phyloP scores from a whole-genome alignment of 2,888 invertebrate species.

The Eupithecia subumbrata region DNA sequence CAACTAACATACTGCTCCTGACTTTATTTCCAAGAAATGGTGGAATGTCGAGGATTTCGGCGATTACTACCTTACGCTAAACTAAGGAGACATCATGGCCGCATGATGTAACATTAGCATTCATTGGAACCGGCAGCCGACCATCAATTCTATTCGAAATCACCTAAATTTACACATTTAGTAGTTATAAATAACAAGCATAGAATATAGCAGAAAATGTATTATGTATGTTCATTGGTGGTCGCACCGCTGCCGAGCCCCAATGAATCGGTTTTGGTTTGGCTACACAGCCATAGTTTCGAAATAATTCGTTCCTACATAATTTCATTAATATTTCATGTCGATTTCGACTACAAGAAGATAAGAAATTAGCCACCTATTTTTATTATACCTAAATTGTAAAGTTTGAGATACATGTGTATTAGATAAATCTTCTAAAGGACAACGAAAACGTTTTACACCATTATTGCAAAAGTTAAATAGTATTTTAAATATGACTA shows the following conservation, averaged over 20 bases:
- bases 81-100: conserved; percentile 80
- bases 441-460: conserved; percentile 32
- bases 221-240: conserved; percentile 34
- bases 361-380: conserved; percentile 48
- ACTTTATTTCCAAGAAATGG: conserved; percentile 13
- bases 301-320: conserved; percentile 67
- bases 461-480: conserved; percentile 19
- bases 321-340: conserved; percentile 60
- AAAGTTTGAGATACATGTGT: conserved; percentile 45
- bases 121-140: conserved; percentile 59
- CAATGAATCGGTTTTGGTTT: conserved; percentile 69
- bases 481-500: conserved; percentile 28
- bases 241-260: conserved; percentile 52
- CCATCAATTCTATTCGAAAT: conserved; percentile 42
- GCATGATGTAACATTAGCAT: conserved; percentile 77
- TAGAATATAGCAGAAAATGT: conserved; percentile 33
- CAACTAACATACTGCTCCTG: conserved; percentile 13
- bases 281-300: conserved; percentile 76
- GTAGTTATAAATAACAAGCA: conserved; percentile 35
- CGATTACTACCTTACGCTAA: conserved; percentile 65
- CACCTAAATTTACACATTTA: conserved; percentile 34
- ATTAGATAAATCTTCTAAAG: conserved; percentile 34
- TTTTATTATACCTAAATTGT: conserved; percentile 48
- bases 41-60: conserved; percentile 55
- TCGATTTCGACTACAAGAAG: conserved; percentile 49